Conservation (phyloP, 1,140 invertebrate genomes). For the Bemisia tabaci region DNA sequence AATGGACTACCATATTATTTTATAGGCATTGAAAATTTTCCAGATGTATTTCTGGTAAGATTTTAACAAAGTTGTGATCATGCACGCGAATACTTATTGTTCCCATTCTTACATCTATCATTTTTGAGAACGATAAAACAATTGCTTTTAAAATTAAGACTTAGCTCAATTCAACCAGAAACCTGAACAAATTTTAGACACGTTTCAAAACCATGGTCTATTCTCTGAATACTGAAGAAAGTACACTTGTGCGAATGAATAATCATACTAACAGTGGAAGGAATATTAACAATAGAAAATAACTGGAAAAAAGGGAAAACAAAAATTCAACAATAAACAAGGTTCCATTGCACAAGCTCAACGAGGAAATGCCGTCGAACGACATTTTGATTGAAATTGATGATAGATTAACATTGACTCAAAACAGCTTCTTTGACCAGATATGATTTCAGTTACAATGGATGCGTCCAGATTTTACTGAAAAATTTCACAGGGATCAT, state of each 20-base stretch:
- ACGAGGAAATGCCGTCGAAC: background rate
- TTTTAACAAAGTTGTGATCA: too few relatives aligned
- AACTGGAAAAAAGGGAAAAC: background rate
- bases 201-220: too few relatives aligned
- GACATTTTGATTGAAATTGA: background rate
- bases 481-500: background rate
- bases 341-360: background rate
- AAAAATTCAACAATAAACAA: background rate
- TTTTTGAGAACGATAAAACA: too few relatives aligned
- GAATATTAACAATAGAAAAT: background rate
- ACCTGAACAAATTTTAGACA: too few relatives aligned
- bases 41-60: too few relatives aligned
- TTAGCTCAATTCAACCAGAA: too few relatives aligned
- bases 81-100: too few relatives aligned
- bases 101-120: too few relatives aligned
- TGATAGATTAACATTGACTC: background rate
- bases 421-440: background rate
- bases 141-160: too few relatives aligned
- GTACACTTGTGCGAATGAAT: background rate
- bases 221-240: too few relatives aligned
- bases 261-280: background rate
- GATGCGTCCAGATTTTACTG: background rate
- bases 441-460: background rate
- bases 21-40: too few relatives aligned
- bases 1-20: too few relatives aligned